Conservation (phyloP, 2,888 invertebrate species). For the Marasmarcha lunaedactyla region DNA sequence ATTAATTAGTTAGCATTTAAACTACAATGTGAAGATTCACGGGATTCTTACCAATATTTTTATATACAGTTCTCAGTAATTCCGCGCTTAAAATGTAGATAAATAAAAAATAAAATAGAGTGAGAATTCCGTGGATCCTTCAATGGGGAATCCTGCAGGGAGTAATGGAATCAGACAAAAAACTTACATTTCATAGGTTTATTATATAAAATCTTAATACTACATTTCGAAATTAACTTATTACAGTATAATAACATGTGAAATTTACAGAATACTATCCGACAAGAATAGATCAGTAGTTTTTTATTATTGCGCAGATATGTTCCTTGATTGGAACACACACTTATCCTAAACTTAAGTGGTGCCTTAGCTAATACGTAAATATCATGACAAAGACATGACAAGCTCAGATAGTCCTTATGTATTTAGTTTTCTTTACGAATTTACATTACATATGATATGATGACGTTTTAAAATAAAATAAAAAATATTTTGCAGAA, state of each 20-base stretch:
- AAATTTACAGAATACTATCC: slow-evolving; percentile 62
- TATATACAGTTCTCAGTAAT: too few relatives aligned
- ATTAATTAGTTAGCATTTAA: too few relatives aligned
- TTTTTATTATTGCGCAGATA: slow-evolving; percentile 66
- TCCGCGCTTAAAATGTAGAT: too few relatives aligned
- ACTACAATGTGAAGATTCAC: too few relatives aligned
- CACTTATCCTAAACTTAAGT: slow-evolving; percentile 54
- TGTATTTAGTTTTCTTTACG: slow-evolving; percentile 40
- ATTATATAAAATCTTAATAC: slow-evolving; percentile 69
- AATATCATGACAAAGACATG: slow-evolving; percentile 51
- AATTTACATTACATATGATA: slow-evolving; percentile 45
- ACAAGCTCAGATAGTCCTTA: slow-evolving; percentile 67
- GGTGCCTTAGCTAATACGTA: slow-evolving; percentile 44
- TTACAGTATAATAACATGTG: slow-evolving; percentile 59
- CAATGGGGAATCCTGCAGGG: not conserved
- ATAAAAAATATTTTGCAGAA: slow-evolving; percentile 32
- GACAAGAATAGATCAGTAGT: slow-evolving; percentile 57
- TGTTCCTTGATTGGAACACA: slow-evolving; percentile 38
- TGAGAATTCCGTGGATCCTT: too few relatives aligned
- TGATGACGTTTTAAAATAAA: slow-evolving; percentile 51
- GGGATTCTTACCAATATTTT: too few relatives aligned
- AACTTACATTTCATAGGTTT: slow-evolving; percentile 67
- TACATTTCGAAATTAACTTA: slow-evolving; percentile 63
- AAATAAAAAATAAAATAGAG: too few relatives aligned
- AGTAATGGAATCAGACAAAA: slow-evolving; percentile 13